These are phyloP conservation scores for Campaea margaritaria DNA, from an alignment of 2,888 invertebrate genomes.

Conservation along the genomic window DNA sequence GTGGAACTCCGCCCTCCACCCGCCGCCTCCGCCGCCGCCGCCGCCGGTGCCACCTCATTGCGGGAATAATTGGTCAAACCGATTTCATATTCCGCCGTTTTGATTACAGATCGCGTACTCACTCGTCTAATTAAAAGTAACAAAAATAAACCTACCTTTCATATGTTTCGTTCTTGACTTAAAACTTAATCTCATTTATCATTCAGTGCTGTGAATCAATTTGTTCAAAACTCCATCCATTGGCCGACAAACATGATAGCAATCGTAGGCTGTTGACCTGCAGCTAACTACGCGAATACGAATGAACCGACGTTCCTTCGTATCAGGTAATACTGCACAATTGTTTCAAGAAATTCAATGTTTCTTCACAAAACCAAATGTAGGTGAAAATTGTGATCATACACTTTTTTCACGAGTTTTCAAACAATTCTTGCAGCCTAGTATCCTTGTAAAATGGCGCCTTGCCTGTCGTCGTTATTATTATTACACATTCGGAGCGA, in stretches of 20 bases:
- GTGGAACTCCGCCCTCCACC: conserved; percentile 75
- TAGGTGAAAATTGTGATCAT: conserved; percentile 42
- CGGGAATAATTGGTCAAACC: conserved; percentile 80
- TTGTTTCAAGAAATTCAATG: conserved; percentile 40
- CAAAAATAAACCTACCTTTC: conserved; percentile 22
- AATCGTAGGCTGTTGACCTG: conserved; percentile 81
- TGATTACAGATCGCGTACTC: conserved; percentile 13
- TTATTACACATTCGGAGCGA: conserved; percentile 83
- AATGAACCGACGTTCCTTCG: conserved; percentile 59
- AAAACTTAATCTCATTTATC: conserved; percentile 27
- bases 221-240: conserved; percentile 64
- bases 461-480: conserved; percentile 77
- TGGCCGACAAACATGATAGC: conserved; percentile 71
- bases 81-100: conserved; percentile 47
- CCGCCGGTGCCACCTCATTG: conserved; percentile 77
- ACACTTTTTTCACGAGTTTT: conserved; percentile 61
- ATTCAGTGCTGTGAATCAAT: conserved; percentile 39
- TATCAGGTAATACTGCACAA: conserved; percentile 46
- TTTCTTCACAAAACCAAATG: conserved; percentile 40
- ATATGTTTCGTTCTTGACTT: conserved; percentile 18
- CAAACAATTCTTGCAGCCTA: conserved; percentile 76
- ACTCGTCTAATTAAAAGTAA: conserved; percentile 18
- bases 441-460: conserved; percentile 85
- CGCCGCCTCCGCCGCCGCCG: conserved; percentile 62
- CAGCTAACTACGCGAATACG: conserved; percentile 63